Conservation (phyloP, 2,797 vertebrate species). For the Acrossocheilus fasciatus region DNA sequence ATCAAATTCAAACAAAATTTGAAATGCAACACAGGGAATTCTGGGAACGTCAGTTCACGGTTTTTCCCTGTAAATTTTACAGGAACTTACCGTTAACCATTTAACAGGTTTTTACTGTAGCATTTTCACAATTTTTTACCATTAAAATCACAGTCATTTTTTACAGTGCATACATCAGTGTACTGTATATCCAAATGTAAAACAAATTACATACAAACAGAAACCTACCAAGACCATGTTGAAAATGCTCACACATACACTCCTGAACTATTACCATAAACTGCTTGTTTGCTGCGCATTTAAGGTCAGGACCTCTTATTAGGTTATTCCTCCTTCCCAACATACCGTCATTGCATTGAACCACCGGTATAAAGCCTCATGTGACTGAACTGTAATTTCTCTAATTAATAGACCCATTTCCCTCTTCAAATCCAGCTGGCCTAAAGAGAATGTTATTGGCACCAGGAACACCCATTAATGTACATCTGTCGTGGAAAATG, state of each 20-base stretch:
- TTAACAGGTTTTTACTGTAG: no score
- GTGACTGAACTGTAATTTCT: slow-evolving; percentile 36
- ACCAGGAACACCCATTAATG: slow-evolving; percentile 25
- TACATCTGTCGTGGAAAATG: slow-evolving; percentile 42
- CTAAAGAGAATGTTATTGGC: slow-evolving; percentile 34
- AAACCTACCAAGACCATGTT: neutral
- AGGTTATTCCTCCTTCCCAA: slow-evolving; percentile 7
- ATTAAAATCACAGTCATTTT: no score
- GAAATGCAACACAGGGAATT: no score
- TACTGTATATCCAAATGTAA: neutral
- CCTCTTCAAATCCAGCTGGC: slow-evolving; percentile 43
- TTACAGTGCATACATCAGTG: neutral
- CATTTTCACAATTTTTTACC: no score
- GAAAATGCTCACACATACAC: neutral
- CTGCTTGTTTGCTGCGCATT: neutral
- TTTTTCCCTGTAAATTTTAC: no score
- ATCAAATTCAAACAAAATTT: no score
- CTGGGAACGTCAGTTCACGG: no score
- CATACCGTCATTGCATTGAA: slow-evolving; percentile 15
- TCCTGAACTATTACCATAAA: neutral
- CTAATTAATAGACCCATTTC: slow-evolving; percentile 48
- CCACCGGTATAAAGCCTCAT: neutral
- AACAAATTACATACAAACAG: neutral
- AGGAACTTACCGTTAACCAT: no score
- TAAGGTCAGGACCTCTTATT: slow-evolving; percentile 25